Evolutionary conservation across 2,888 invertebrate species (phyloP).

Genomic region (Uropetala carovei): DNA sequence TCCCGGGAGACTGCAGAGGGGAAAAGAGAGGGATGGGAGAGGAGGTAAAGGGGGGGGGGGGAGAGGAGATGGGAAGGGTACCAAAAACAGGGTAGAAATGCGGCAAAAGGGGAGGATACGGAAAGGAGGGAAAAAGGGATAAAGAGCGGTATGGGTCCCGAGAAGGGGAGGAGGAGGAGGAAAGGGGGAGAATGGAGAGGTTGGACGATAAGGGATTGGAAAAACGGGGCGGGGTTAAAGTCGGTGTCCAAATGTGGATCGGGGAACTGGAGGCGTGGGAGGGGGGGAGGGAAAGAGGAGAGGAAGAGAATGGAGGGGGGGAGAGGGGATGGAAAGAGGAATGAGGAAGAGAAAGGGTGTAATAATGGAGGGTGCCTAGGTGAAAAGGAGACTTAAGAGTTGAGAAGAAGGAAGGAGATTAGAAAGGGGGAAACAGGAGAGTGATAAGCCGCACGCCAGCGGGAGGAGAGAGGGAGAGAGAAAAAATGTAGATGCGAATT

Average conservation of each 20-base stretch:
- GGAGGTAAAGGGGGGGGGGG: background rate
- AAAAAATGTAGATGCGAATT: background rate
- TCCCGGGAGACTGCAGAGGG: background rate
- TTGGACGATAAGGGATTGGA: background rate
- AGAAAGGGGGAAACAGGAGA: background rate
- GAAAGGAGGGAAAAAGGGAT: background rate
- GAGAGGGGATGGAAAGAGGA: background rate
- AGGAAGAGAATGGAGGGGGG: background rate
- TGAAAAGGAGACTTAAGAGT: background rate
- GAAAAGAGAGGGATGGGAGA: background rate
- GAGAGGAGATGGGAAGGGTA: background rate
- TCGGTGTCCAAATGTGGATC: slow-evolving; percentile 7
- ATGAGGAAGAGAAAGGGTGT: background rate
- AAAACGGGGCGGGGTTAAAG: background rate
- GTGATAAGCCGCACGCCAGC: background rate
- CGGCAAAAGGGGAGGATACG: background rate
- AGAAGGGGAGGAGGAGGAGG: background rate
- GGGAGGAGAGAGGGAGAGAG: background rate
- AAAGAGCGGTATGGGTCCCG: background rate
- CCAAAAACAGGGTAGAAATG: background rate
- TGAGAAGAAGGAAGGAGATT: background rate
- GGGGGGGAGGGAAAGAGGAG: background rate
- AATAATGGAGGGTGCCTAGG: background rate
- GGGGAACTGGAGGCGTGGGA: background rate
- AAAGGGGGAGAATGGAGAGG: background rate